Conservation (phyloP, 2,888 invertebrate species). For the Hermodice carunculata region DNA sequence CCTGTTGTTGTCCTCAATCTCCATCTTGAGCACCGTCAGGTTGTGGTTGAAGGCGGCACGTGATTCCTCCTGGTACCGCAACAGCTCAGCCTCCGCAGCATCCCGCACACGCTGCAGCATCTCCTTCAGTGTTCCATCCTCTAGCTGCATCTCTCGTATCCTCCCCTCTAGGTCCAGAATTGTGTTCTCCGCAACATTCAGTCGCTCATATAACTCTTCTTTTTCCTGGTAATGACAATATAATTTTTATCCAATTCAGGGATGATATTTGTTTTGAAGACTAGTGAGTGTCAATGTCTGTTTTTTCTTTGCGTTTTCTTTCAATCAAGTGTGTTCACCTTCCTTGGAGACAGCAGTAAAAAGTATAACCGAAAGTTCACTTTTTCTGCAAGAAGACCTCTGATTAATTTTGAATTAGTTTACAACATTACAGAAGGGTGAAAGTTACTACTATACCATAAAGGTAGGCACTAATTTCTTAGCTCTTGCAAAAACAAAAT, state of each 20-base stretch:
- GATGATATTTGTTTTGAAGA: too few relatives aligned
- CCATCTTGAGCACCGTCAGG: constrained; percentile 58
- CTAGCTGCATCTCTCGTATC: constrained; percentile 24
- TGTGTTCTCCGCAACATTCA: constrained; percentile 25
- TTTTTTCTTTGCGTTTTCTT: too few relatives aligned
- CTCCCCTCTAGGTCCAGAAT: constrained; percentile 32
- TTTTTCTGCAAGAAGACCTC: too few relatives aligned
- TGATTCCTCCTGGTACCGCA: constrained; percentile 23
- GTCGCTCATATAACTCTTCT: constrained; percentile 24
- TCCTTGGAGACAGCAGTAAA: too few relatives aligned
- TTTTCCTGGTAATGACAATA: constrained; percentile 13
- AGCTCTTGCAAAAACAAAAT: too few relatives aligned
- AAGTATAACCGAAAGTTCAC: too few relatives aligned
- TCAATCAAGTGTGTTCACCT: too few relatives aligned
- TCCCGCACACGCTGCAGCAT: constrained; percentile 28
- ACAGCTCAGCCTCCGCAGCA: constrained; percentile 35
- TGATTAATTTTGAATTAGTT: too few relatives aligned
- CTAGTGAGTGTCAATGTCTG: too few relatives aligned
- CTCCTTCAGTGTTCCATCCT: constrained; percentile 26
- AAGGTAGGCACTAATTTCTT: too few relatives aligned
- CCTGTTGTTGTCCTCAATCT: constrained; percentile 56
- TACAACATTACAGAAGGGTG: too few relatives aligned
- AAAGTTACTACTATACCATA: too few relatives aligned
- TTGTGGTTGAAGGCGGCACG: constrained; percentile 27
- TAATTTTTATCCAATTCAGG: neutral